Base-by-base conservation (phyloP, 2,797 vertebrate species). In the Triplophysa yarkandensis region DNA sequence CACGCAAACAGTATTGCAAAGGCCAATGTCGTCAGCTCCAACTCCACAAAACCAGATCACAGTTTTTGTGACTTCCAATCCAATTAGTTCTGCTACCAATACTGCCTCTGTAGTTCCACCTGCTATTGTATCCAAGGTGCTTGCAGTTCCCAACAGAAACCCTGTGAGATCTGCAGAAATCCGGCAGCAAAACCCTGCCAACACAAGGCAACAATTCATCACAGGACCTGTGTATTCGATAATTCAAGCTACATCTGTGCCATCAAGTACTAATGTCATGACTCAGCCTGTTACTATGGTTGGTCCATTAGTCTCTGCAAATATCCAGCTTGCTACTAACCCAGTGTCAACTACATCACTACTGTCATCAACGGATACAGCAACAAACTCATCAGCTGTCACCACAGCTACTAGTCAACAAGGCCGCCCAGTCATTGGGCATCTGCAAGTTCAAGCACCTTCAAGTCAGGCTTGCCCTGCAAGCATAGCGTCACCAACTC, bases 51-150 rank as follows among this genome's bases (percentile, higher is more conserved):
- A 91, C 84, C 97, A 97, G 82, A 97, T 98, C 82, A 98, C 97
- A 57, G 95, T 98, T 66, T 98, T 97, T 86, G 95, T 99, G 68
- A 96, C 96, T 55, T 96, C 97, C 62, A 98, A 95, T 85, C 91
- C 96, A 27, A 94, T 98, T 58, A 96, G 95, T 4, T 94, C 95
- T 65, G 89, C 95, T 77, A 86, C 92, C 70, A 94, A 87, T 61
- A 92, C 95, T 13, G 89, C 93, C 46, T 82, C 94, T 62, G 95
- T 97, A 74, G 86, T 93, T 62, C 91, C 95, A 17, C 87, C 94
- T 71, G 87, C 94, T 0, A 83, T 96, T 75, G 94, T 96, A 77
- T 94, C 97, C 2, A 95, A 95, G 57, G 94, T 98, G 34, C 92
- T 97, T 83, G 93, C 95, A 8, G 91, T 96, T 85, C 92, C 96